phyloP scores from a whole-genome alignment of 2,797 vertebrate genomes.

The Pseudomugil tenellus region DNA sequence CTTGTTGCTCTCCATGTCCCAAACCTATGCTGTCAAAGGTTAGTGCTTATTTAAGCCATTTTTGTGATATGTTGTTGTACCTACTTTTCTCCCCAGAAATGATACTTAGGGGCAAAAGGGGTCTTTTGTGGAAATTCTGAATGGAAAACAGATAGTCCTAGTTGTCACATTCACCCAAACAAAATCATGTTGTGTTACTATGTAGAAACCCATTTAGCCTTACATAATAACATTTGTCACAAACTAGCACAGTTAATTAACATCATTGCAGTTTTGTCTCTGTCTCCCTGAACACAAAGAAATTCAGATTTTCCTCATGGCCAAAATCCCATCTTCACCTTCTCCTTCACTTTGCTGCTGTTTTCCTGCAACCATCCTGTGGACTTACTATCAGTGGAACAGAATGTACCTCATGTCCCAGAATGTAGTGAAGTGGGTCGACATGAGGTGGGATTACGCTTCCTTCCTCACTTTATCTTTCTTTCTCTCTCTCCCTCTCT shows the following conservation, averaged over 20 bases:
- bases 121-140: neutral
- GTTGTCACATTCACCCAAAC: neutral
- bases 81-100: neutral
- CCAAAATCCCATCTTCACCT: conserved; percentile 8
- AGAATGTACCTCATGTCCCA: conserved; percentile 70
- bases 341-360: conserved; percentile 3
- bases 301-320: neutral
- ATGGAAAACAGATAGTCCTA: neutral
- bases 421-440: conserved; percentile 50
- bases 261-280: conserved; percentile 2
- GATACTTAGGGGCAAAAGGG: neutral
- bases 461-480: neutral
- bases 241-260: neutral
- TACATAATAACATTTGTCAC: neutral
- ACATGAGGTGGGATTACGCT: conserved; percentile 8
- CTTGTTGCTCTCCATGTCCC: neutral
- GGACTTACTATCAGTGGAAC: conserved; percentile 42
- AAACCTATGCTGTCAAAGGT: neutral
- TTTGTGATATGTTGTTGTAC: neutral
- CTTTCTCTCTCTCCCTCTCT: neutral
- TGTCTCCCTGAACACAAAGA: neutral
- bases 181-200: neutral
- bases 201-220: neutral
- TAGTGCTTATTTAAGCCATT: neutral
- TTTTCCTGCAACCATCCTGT: conserved; percentile 19